A percentile compares a stretch with the other conserved stretches of the same genome.
Conservation (phyloP, 2,113 vertebrate species). For the Tetrax tetrax region DNA sequence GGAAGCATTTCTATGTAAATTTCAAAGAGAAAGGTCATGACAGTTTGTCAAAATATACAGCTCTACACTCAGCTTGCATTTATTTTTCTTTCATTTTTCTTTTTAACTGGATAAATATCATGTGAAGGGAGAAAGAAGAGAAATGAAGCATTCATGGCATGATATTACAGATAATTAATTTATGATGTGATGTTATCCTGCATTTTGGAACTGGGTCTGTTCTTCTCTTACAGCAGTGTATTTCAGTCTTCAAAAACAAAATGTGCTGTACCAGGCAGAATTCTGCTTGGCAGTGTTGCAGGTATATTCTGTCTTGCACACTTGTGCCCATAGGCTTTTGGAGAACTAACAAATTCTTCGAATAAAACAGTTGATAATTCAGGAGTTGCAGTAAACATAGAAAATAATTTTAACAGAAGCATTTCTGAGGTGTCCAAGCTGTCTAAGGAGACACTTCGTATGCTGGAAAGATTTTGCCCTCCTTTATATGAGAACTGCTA, state of each 20-base stretch:
- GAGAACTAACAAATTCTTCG: background rate
- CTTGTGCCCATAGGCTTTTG: background rate
- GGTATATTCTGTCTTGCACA: background rate
- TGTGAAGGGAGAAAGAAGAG: background rate
- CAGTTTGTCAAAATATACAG: background rate
- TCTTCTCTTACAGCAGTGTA: background rate
- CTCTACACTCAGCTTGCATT: background rate
- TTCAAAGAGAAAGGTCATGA: conserved; percentile 24
- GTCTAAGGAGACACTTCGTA: background rate
- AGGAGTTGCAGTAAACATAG: background rate
- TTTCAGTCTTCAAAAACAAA: background rate
- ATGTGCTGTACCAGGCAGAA: background rate
- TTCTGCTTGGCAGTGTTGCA: background rate
- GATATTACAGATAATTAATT: background rate
- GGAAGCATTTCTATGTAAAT: background rate
- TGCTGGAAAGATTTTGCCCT: background rate
- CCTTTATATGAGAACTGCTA: background rate
- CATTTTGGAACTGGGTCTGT: background rate
- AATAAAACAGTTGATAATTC: background rate
- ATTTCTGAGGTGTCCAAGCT: background rate
- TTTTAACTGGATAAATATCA: background rate
- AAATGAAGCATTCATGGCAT: background rate
- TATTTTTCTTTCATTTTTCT: background rate
- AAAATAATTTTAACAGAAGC: background rate
- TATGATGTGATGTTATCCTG: background rate